Evolutionary conservation across 2,888 invertebrate species (phyloP), one percentile per base, ranked within the genome.

Genomic region (Ptychoptera albimana): DNA sequence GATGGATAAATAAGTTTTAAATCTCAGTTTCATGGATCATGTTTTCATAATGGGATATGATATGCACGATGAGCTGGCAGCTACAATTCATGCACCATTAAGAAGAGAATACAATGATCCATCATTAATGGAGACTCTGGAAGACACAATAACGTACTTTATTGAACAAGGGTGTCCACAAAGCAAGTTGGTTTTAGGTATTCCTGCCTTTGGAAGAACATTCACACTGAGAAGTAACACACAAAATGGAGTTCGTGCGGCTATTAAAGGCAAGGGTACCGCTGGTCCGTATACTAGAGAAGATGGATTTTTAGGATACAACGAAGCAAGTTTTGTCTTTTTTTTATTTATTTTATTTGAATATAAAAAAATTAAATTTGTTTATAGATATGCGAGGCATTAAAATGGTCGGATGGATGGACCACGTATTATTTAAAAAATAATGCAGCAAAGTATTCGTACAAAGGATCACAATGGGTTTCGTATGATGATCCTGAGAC

Each of bases 41-140:
- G 60, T 71, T 14, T 61, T 68, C 42, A 50, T 72, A 32, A 71
- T 73, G 72, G 61, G 67, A 7, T 73, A 71, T 51, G 72, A 73
- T 53, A 64, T 67, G 43, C 63, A 65, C 47, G 34, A 44, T 2
- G 37, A 36, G n/a, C 46, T 52, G 43, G 52, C 54, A 15, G 66
- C 68, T 29, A 67, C 66, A 39, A 58, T 65, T 42, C 58, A 66
- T 44, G 60, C 69, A 9, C 67, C 68, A 8, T 50, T 69, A 12
- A 51, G 52, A 45, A 44, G 50, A 12, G 57, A 55, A 43, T 14
- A 31, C 1, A 15, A 15, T 15, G 50, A 51, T 36, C 14, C 47
- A 5, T 39, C 36, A 1, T 35, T 16, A 13, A 45, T 50, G 7
- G 16, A 49, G 13, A 52, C 52, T 16, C 46, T 52, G 13, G 46